Conservation (phyloP, 2,888 invertebrate genomes). For the Philereme transversata region DNA sequence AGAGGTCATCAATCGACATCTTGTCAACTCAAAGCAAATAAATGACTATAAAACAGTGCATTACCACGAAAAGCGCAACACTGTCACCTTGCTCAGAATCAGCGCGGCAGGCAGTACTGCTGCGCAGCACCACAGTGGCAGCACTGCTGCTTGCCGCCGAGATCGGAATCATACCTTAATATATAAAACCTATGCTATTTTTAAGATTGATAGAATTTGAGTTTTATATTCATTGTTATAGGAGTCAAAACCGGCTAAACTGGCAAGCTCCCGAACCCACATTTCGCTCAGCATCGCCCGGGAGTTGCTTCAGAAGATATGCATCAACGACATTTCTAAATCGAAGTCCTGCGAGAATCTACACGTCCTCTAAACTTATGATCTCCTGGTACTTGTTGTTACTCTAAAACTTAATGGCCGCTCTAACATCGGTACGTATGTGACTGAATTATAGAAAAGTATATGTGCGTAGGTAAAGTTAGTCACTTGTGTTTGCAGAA, state of each 20-base stretch:
- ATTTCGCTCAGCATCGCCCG: conserved; percentile 91
- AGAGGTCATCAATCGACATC: too few relatives aligned
- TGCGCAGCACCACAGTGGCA: too few relatives aligned
- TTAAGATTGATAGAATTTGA: conserved; percentile 26
- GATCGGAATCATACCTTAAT: too few relatives aligned
- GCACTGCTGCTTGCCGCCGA: too few relatives aligned
- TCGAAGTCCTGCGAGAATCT: conserved; percentile 94
- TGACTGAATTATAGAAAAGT: too few relatives aligned
- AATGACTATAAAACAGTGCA: too few relatives aligned
- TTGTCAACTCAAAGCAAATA: too few relatives aligned
- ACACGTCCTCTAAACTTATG: conserved; percentile 87
- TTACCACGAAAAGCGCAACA: too few relatives aligned
- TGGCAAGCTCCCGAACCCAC: conserved; percentile 92
- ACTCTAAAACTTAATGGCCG: conserved; percentile 2
- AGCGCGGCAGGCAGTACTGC: too few relatives aligned
- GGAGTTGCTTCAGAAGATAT: conserved; percentile 93
- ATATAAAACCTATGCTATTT: conserved; percentile 1
- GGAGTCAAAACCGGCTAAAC: conserved; percentile 85
- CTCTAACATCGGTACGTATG: background rate
- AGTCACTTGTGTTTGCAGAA: too few relatives aligned
- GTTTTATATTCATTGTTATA: conserved; percentile 47
- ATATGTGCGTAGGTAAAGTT: too few relatives aligned
- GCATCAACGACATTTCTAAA: conserved; percentile 92
- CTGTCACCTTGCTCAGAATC: too few relatives aligned
- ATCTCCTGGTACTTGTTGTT: conserved; percentile 42